Evolutionary conservation across 2,888 invertebrate species (phyloP).

Genomic region (Pandemis cinnamomeana): DNA sequence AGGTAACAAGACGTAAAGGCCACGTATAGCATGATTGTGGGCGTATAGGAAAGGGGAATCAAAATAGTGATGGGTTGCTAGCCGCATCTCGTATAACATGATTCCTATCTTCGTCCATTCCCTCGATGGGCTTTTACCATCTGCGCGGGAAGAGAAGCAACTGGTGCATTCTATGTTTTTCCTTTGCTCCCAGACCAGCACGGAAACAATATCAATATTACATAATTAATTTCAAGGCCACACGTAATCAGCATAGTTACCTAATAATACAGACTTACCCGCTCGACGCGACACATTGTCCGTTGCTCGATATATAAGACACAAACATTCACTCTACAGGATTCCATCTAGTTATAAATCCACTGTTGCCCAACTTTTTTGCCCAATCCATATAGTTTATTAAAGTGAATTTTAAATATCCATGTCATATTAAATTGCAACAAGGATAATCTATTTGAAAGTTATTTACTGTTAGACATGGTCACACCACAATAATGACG

Average conservation of each 20-base stretch:
- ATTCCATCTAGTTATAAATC: not conserved
- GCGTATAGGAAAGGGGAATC: too few relatives aligned
- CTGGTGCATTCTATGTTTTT: too few relatives aligned
- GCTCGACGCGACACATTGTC: constrained; percentile 7
- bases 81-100: too few relatives aligned
- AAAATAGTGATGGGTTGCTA: too few relatives aligned
- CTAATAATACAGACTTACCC: constrained; percentile 9
- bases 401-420: not conserved
- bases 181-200: too few relatives aligned
- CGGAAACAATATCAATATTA: too few relatives aligned
- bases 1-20: too few relatives aligned
- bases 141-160: too few relatives aligned
- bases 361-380: not conserved
- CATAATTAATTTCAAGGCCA: not conserved
- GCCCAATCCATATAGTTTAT: not conserved
- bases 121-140: too few relatives aligned
- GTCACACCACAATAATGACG: not conserved
- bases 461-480: not conserved
- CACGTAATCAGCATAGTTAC: not conserved
- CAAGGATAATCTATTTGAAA: not conserved
- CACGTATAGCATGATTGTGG: too few relatives aligned
- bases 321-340: constrained; percentile 10
- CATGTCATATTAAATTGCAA: not conserved
- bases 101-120: too few relatives aligned
- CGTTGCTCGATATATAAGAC: not conserved